A percentile compares a stretch with the other conserved stretches of the same genome.
phyloP scores from a whole-genome alignment of 1,140 invertebrate genomes.

The Drosophila bocki region DNA sequence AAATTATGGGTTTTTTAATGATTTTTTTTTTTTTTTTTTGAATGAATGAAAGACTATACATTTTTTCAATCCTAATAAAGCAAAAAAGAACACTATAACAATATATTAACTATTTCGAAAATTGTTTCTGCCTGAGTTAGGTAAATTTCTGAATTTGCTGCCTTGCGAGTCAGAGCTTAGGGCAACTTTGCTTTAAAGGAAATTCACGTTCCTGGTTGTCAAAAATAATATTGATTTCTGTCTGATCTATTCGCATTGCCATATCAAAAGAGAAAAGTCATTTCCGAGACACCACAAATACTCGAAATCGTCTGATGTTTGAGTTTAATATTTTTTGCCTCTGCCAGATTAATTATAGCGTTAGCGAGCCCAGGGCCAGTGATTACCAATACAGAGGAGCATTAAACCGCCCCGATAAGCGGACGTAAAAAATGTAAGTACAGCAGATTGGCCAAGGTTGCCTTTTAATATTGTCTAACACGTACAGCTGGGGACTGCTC shows the following conservation, averaged over 20 bases:
- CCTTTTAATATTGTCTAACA: not conserved
- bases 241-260: not conserved
- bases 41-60: too few species aligned
- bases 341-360: not conserved
- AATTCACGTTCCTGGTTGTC: not conserved
- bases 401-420: slow-evolving; percentile 3
- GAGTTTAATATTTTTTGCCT: not conserved
- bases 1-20: too few species aligned
- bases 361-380: not conserved
- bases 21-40: too few species aligned
- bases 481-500: not conserved
- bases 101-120: too few species aligned
- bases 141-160: not conserved
- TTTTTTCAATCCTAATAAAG: too few species aligned
- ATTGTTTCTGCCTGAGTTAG: too few species aligned
- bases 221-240: not conserved
- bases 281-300: not conserved
- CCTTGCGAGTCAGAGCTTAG: not conserved
- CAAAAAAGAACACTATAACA: too few species aligned
- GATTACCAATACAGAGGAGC: slow-evolving; percentile 5
- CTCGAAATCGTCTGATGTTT: slow-evolving; percentile 3
- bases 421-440: slow-evolving; percentile 12
- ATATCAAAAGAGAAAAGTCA: slow-evolving; percentile 1
- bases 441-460: not conserved
- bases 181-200: not conserved